These are phyloP conservation scores for Lophius piscatorius DNA, from an alignment of 2,113 vertebrate species.

Conservation along the genomic window DNA sequence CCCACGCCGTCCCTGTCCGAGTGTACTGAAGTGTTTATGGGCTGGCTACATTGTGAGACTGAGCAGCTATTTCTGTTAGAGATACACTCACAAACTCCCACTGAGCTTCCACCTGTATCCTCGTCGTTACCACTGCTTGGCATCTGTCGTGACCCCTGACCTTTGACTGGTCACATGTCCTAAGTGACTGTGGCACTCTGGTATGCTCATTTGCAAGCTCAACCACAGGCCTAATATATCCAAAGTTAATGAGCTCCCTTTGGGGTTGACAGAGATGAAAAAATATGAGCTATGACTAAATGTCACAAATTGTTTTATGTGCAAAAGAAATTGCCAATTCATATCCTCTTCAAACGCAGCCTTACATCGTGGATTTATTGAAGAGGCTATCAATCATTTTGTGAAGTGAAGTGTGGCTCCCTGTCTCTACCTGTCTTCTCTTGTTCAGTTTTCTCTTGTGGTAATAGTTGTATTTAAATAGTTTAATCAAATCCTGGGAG, in stretches of 20 bases:
- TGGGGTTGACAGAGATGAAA: conserved; percentile 13
- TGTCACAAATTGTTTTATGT: too few species aligned
- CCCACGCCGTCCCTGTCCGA: conserved; percentile 4
- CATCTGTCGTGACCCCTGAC: conserved; percentile 70
- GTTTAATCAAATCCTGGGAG: not conserved
- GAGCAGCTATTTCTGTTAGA: conserved; percentile 60
- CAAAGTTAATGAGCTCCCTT: conserved; percentile 39
- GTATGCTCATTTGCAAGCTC: conserved; percentile 47
- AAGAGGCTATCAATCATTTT: too few species aligned
- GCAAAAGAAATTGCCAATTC: conserved; percentile 16
- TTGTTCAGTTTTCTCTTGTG: conserved; percentile 15
- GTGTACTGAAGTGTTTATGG: conserved; percentile 73
- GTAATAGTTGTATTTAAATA: conserved; percentile 26
- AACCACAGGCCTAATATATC: conserved; percentile 59
- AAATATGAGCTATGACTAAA: conserved; percentile 6
- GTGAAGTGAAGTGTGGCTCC: conserved; percentile 43
- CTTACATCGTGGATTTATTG: too few species aligned
- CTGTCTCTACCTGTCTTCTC: conserved; percentile 43
- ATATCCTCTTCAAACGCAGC: not conserved
- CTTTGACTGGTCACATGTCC: conserved; percentile 75
- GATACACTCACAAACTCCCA: conserved; percentile 17
- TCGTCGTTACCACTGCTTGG: conserved; percentile 55
- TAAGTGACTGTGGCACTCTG: conserved; percentile 63
- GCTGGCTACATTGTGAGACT: conserved; percentile 66
- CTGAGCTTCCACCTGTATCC: conserved; percentile 53